Percentiles rank a stretch among this genome's conserved stretches.
phyloP scores from a whole-genome alignment of 2,113 vertebrate species.

The Brevimyrus niger region DNA sequence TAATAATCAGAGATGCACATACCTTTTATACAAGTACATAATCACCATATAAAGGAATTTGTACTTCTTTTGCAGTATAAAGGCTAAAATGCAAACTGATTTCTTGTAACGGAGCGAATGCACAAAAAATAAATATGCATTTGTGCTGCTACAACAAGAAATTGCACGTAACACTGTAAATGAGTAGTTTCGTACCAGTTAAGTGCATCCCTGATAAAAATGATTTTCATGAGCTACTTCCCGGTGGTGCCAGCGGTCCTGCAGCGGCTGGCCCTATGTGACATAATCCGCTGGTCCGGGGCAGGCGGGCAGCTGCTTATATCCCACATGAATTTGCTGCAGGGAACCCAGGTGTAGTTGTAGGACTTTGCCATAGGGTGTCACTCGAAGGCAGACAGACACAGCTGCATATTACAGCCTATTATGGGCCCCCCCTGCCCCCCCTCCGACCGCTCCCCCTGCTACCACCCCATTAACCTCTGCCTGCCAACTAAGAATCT shows the following conservation, averaged over 20 bases:
- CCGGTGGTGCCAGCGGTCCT: not conserved
- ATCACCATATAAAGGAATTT: not conserved
- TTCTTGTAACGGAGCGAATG: not conserved
- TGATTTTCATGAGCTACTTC: not conserved
- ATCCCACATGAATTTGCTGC: not conserved
- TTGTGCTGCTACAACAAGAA: too few relatives aligned
- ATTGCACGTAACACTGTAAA: too few relatives aligned
- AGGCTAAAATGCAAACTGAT: not conserved
- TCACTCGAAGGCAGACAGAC: conserved; percentile 9
- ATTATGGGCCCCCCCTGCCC: not conserved
- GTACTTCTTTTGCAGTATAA: not conserved
- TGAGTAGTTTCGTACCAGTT: not conserved
- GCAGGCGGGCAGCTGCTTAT: not conserved
- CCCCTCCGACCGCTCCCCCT: not conserved
- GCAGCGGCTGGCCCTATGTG: not conserved
- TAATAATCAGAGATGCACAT: not conserved
- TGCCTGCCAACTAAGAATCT: conserved; percentile 44
- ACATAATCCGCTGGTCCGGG: not conserved
- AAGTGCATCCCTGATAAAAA: too few relatives aligned
- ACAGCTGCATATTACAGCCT: conserved; percentile 20
- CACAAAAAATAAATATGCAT: too few relatives aligned
- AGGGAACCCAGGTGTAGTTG: not conserved
- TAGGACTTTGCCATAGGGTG: not conserved
- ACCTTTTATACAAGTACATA: too few relatives aligned
- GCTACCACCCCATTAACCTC: not conserved